These are phyloP conservation scores for Nomada hirtipes DNA, from an alignment of 2,888 invertebrate species.

Conservation along the genomic window DNA sequence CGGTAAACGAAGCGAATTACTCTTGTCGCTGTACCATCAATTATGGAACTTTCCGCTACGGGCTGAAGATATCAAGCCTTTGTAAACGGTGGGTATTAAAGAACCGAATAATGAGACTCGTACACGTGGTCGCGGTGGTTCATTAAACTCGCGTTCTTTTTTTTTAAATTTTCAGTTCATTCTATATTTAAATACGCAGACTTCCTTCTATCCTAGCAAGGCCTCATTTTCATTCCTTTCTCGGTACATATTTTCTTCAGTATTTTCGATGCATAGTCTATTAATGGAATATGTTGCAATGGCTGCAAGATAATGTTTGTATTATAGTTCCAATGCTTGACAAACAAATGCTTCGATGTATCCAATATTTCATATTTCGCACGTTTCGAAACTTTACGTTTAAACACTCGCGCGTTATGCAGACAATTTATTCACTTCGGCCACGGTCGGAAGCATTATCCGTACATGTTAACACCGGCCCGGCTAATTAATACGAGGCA, in stretches of 20 bases:
- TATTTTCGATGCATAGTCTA: too few species aligned
- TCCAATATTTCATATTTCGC: too few species aligned
- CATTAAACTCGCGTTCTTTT: conserved; percentile 25
- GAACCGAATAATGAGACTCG: conserved; percentile 40
- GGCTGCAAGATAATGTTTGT: too few species aligned
- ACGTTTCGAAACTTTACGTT: neutral
- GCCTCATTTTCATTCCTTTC: neutral
- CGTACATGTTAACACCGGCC: conserved; percentile 9
- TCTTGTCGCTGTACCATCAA: conserved; percentile 44
- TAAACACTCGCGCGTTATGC: neutral
- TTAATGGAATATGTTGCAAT: too few species aligned
- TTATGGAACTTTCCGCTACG: conserved; percentile 43
- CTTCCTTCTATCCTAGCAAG: neutral
- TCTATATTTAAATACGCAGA: neutral
- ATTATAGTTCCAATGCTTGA: too few species aligned
- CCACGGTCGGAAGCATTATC: neutral
- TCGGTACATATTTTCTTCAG: too few species aligned
- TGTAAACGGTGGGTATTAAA: conserved; percentile 33
- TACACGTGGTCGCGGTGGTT: conserved; percentile 27
- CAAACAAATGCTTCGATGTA: too few species aligned
- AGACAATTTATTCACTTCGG: conserved; percentile 5
- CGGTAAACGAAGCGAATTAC: conserved; percentile 51
- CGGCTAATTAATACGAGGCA: conserved; percentile 30
- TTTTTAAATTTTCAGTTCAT: conserved; percentile 12
- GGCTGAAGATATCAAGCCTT: conserved; percentile 47